Evolutionary conservation across 2,888 invertebrate species (phyloP), one percentile per base, ranked within the genome.

Genomic region (Mesoligia furuncula): DNA sequence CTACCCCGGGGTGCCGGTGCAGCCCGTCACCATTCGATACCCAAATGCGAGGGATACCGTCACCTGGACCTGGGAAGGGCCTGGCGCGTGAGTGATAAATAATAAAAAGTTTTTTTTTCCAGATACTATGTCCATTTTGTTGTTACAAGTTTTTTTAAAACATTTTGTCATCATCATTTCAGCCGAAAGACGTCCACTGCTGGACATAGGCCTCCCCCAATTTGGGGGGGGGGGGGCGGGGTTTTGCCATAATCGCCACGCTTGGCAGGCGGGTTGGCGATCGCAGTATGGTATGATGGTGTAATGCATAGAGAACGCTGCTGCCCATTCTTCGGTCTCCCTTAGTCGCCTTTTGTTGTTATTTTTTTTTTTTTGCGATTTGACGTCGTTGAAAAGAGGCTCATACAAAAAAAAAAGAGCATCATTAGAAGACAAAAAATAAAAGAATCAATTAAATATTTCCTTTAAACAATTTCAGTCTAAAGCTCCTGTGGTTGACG

Each of bases 31-130:
- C 91, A 98, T 99, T 80, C 97, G 98, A 75, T 99, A 99, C 93
- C 99, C 98, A 0, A 99, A 99, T 91, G 98, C 98, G 87, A 97
- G 98, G 90, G 99, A 99, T 91, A 98, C 98, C 0, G 98, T 98
- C 84, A 99, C 99, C 0, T 99, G 99, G 99, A 99, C 99, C 0
- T 99, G 99, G 99, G 99, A 98, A 92, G 99, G 99, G 54, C 99
- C 99, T 70, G 98, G 98, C 93, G 98, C 98, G 99, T 99, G 97
- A 98, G 98, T 69, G 11, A n/a, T 57, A 51, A 68, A 31, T 48
- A 45, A n/a, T 8, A 17, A 17, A 42, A 66, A 17, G 45, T 9
- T 57, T 17, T 39, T 39, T 39, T n/a, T 39, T 65, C 11, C 11
- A 27, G 20, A 67, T 24, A 20, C 0, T 17, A 65, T 42, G 17